Evolutionary conservation across 1,140 invertebrate genomes (phyloP).

Genomic region (Papilio helenus): DNA sequence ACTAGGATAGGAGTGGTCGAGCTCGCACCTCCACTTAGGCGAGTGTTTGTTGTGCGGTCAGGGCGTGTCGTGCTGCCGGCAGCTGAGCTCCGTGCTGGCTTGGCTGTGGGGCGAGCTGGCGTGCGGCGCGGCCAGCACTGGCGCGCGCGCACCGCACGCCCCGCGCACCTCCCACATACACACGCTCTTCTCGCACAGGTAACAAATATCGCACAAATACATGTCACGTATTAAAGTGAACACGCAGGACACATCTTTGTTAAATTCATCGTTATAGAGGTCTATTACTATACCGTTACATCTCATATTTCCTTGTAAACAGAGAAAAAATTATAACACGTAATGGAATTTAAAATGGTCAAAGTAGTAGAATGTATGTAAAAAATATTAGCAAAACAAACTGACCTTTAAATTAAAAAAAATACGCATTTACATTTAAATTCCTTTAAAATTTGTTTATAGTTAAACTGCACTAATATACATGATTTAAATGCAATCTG

Average conservation of each 20-base stretch:
- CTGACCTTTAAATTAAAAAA: too few relatives aligned
- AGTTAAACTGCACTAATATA: too few relatives aligned
- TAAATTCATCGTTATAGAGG: background rate
- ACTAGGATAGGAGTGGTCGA: constrained; percentile 38
- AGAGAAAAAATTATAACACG: background rate
- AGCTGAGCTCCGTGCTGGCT: constrained; percentile 85
- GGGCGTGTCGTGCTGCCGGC: constrained; percentile 84
- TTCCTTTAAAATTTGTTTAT: too few relatives aligned
- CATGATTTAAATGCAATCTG: too few relatives aligned
- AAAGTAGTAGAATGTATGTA: background rate
- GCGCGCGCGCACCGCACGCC: constrained; percentile 30
- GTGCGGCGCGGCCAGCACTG: constrained; percentile 42
- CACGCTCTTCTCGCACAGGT: constrained; percentile 73
- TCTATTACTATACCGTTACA: too few relatives aligned
- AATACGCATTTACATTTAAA: too few relatives aligned
- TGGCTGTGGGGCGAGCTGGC: constrained; percentile 84
- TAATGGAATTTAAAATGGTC: background rate
- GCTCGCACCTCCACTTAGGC: too few relatives aligned
- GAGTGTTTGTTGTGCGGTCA: constrained; percentile 45
- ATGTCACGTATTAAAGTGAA: too few relatives aligned
- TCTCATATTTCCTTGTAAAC: too few relatives aligned
- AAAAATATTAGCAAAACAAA: too few relatives aligned
- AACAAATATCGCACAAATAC: background rate
- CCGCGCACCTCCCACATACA: constrained; percentile 60
- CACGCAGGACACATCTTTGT: background rate